Evolutionary conservation across 2,888 invertebrate genomes (phyloP).

Genomic region (Willowsia nigromaculata): DNA sequence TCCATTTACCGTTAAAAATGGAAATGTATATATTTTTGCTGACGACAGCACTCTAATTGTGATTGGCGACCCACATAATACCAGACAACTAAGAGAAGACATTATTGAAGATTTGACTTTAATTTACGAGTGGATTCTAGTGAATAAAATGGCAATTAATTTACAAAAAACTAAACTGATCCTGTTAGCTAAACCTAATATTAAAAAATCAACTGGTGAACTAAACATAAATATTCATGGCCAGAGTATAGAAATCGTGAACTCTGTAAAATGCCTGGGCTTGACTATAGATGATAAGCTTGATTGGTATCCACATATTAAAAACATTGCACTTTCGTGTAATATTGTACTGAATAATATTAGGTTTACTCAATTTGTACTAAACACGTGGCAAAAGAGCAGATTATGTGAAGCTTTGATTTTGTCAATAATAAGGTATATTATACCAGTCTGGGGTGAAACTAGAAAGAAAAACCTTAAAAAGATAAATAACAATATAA

Average conservation of each 20-base stretch:
- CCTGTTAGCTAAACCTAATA: background rate
- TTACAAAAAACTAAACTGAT: background rate
- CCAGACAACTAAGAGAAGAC: background rate
- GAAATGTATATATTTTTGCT: background rate
- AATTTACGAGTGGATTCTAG: background rate
- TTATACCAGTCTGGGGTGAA: background rate
- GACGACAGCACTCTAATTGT: slow-evolving; percentile 23
- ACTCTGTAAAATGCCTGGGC: background rate
- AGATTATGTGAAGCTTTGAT: background rate
- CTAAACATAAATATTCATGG: background rate
- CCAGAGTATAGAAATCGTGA: background rate
- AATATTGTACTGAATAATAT: background rate
- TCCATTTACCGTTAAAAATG: background rate
- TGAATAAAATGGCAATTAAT: background rate
- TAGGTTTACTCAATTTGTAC: background rate
- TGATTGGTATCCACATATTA: background rate
- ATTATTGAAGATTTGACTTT: background rate
- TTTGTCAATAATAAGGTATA: background rate
- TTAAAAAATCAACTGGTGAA: background rate
- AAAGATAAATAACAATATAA: background rate
- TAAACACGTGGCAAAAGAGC: background rate
- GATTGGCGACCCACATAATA: background rate
- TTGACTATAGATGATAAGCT: background rate
- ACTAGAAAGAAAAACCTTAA: background rate
- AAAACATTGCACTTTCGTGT: background rate